Conservation (phyloP, 2,888 invertebrate genomes). For the Drosophila borborema region DNA sequence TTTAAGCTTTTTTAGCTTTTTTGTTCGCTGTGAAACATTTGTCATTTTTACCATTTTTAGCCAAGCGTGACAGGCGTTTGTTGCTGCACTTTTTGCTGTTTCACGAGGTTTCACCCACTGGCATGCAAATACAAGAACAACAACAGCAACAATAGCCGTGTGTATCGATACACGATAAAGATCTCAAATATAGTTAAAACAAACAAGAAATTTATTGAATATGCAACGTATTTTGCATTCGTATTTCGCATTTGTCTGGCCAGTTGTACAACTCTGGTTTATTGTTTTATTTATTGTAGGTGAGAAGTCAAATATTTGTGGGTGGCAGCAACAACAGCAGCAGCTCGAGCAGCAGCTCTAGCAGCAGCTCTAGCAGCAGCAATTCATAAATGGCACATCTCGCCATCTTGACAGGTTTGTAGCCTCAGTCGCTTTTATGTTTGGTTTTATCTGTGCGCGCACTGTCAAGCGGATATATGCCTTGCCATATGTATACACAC, state of each 20-base stretch:
- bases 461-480: slow-evolving; percentile 66
- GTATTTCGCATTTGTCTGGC: slow-evolving; percentile 68
- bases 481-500: slow-evolving; percentile 25
- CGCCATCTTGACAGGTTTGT: slow-evolving; percentile 70
- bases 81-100: slow-evolving; percentile 48
- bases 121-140: slow-evolving; percentile 72
- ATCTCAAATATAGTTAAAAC: slow-evolving; percentile 80
- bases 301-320: slow-evolving; percentile 80
- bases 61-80: slow-evolving; percentile 78
- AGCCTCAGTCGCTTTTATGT: slow-evolving; percentile 64
- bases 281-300: slow-evolving; percentile 80
- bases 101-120: slow-evolving; percentile 70
- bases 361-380: slow-evolving; percentile 25
- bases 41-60: slow-evolving; percentile 81
- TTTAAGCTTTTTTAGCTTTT: slow-evolving; percentile 19
- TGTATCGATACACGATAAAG: slow-evolving; percentile 74
- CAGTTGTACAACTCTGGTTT: slow-evolving; percentile 71
- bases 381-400: slow-evolving; percentile 76
- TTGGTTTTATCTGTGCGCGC: slow-evolving; percentile 27
- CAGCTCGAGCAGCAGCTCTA: slow-evolving; percentile 24
- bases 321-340: slow-evolving; percentile 61
- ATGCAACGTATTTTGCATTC: slow-evolving; percentile 71
- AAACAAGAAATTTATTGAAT: slow-evolving; percentile 81
- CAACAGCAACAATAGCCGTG: slow-evolving; percentile 36
- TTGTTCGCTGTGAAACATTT: slow-evolving; percentile 77